phyloP scores from a whole-genome alignment of 2,113 vertebrate species.

The Neogobius melanostomus region DNA sequence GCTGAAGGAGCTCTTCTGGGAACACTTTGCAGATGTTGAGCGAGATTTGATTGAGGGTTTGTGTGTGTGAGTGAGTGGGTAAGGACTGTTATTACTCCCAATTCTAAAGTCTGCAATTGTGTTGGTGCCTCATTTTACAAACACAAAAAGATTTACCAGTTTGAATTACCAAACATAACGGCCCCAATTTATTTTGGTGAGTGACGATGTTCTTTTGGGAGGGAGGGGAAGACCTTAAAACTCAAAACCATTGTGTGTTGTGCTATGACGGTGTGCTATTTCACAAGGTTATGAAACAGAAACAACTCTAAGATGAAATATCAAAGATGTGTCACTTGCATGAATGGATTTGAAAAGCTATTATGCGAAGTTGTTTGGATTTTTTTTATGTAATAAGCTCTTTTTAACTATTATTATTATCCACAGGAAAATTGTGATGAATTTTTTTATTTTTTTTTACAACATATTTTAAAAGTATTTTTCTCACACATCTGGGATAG shows the following conservation, averaged over 20 bases:
- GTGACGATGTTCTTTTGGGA: not conserved
- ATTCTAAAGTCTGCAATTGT: conserved; percentile 1
- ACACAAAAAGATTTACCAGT: not conserved
- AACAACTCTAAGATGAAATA: not conserved
- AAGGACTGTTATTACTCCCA: conserved; percentile 1
- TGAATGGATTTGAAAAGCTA: no score
- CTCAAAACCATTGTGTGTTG: not conserved
- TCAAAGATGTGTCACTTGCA: no score
- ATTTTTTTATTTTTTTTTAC: no score
- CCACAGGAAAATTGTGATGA: no score
- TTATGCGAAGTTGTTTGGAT: no score
- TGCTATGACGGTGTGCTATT: not conserved
- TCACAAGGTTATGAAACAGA: not conserved
- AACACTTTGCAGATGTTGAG: conserved; percentile 39
- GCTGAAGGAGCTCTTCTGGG: conserved; percentile 38
- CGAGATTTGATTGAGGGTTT: conserved; percentile 45
- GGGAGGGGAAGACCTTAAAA: not conserved
- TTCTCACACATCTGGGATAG: no score
- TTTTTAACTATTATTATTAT: no score
- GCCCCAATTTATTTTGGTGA: not conserved
- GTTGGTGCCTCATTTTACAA: conserved; percentile 3
- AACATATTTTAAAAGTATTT: no score
- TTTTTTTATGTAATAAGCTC: no score
- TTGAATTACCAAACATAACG: not conserved
- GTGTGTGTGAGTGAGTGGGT: conserved; percentile 7